These are phyloP conservation scores for Diorhabda sublineata DNA, from an alignment of 1,140 invertebrate species.

Conservation along the genomic window DNA sequence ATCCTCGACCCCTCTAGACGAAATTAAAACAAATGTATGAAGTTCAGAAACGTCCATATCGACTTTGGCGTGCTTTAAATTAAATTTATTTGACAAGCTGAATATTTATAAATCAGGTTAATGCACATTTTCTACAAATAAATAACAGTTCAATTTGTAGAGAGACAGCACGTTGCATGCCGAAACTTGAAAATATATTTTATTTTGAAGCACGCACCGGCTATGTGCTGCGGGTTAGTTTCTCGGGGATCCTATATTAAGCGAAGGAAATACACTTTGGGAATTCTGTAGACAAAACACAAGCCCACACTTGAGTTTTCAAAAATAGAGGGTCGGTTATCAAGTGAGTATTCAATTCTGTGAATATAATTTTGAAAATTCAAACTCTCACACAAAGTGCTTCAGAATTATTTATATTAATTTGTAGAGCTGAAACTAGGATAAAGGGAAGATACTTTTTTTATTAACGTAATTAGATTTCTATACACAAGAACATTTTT, in stretches of 20 bases:
- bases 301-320: background rate
- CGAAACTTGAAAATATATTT: constrained; percentile 1
- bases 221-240: background rate
- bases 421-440: no score
- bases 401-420: no score
- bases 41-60: background rate
- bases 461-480: no score
- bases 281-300: background rate
- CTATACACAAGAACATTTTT: no score
- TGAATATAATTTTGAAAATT: no score
- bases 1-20: no score
- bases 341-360: no score
- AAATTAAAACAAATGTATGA: background rate
- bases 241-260: background rate
- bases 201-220: background rate
- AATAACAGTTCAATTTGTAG: background rate
- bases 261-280: constrained; percentile 1
- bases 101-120: constrained; percentile 1
- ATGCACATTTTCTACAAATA: constrained; percentile 1
- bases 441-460: no score
- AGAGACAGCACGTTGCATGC: background rate
- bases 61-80: background rate
- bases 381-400: no score
- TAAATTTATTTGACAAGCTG: background rate
- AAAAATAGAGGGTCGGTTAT: no score